A percentile compares a stretch with the other conserved stretches of the same genome.
Conservation (phyloP, 2,888 invertebrate genomes). For the Eristalis arbustorum region DNA sequence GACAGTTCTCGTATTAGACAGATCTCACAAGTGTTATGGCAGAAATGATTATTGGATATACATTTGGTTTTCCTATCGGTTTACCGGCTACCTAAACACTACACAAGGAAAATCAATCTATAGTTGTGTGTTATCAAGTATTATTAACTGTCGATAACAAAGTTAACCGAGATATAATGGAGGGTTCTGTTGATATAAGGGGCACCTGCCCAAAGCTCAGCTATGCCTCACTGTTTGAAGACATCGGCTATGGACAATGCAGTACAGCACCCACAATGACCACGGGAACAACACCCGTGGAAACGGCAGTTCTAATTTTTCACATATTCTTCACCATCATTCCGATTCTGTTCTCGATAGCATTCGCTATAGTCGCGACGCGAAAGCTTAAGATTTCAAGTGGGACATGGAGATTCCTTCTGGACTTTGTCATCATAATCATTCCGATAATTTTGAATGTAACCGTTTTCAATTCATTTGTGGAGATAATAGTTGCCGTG, state of each 20-base stretch:
- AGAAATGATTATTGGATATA: neutral
- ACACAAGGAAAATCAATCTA: neutral
- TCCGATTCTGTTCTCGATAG: constrained; percentile 70
- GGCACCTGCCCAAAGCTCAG: neutral
- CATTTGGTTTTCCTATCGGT: neutral
- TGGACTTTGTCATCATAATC: constrained; percentile 83
- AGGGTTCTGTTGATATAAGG: neutral
- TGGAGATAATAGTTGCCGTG: constrained; percentile 54
- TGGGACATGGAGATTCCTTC: constrained; percentile 75
- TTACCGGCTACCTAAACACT: neutral
- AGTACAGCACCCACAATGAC: constrained; percentile 2
- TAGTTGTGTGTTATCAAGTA: neutral
- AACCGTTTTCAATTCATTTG: constrained; percentile 81
- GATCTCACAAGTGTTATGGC: neutral
- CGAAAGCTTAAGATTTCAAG: constrained; percentile 18
- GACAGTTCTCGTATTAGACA: neutral
- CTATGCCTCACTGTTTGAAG: neutral
- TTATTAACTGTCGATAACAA: neutral
- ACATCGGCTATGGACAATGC: neutral
- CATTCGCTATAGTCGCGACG: constrained; percentile 23
- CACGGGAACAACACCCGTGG: constrained; percentile 47
- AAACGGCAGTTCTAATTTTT: constrained; percentile 69
- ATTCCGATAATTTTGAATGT: constrained; percentile 82
- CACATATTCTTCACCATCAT: constrained; percentile 72
- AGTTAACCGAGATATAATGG: neutral